Evolutionary conservation across 2,888 invertebrate species (phyloP).

Genomic region (Pseudanteris insignis): DNA sequence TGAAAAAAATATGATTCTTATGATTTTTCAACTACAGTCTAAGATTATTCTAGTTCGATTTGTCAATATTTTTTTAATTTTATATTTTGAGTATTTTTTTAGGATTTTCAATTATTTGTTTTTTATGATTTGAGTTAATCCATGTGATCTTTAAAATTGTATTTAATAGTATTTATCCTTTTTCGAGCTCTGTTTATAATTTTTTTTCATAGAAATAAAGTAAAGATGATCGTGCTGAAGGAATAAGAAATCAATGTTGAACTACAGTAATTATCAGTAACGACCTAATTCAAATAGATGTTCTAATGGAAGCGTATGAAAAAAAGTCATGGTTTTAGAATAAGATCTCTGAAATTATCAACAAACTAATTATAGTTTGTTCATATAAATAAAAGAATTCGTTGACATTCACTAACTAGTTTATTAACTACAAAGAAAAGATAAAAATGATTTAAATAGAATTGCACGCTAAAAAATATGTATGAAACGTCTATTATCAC

Average conservation of each 20-base stretch:
- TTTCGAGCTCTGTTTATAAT: constrained; percentile 5
- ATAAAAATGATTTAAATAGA: too few species aligned
- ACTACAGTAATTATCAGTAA: constrained; percentile 5
- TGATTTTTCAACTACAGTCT: too few species aligned
- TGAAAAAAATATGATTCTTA: too few species aligned
- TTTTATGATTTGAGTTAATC: too few species aligned
- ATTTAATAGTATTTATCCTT: constrained; percentile 1
- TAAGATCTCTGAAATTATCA: neutral
- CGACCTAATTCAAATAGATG: constrained; percentile 9
- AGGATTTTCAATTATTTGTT: too few species aligned
- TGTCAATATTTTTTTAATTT: neutral
- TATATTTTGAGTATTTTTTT: constrained; percentile 4
- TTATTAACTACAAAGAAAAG: too few species aligned
- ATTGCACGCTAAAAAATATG: too few species aligned
- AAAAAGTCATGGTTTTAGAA: constrained; percentile 22
- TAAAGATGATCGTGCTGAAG: constrained; percentile 24
- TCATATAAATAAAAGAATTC: too few species aligned
- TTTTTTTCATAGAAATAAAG: constrained; percentile 7
- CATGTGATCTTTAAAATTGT: too few species aligned
- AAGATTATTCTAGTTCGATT: neutral
- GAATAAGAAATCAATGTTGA: constrained; percentile 6
- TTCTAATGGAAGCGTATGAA: constrained; percentile 9
- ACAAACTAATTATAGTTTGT: neutral
- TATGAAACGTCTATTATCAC: too few species aligned
- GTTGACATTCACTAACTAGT: too few species aligned